Base-by-base conservation (phyloP, 1,140 invertebrate species). In the Brachionus rubens region DNA sequence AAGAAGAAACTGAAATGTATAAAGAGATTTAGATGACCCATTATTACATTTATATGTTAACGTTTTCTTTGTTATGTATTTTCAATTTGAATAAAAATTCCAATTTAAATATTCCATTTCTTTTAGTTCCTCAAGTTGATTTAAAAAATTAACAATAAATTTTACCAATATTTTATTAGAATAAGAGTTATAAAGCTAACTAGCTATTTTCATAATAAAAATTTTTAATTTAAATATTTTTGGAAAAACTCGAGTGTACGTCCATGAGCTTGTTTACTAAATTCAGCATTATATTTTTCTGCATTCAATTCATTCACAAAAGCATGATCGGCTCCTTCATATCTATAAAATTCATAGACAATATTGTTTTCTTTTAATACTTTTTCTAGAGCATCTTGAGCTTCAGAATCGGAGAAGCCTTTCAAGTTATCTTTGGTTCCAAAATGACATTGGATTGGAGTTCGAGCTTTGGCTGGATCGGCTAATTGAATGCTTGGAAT, bases 391-490 rank as follows among this genome's bases (percentile, higher is more conserved):
- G 52, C 52, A 10, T 75, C 43, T n/a, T 78, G 75, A 48, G 76
- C 77, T 50, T 65, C 75, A 3, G 76, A 72, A 14, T 70, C 47
- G 0, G 79, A 79, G 33, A 80, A 79, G 1, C 78, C 78, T 7
- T 40, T 76, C 10, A 75, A 72, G n/a, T 77, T 67, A 77, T 83
- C 82, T 1, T 77, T 65, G 10, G 78, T 78, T 16, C 78, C 82
- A 76, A 82, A 83, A 68, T 83, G 81, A 21, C 80, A 80, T 75
- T 83, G 82, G 0, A 83, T 14, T 5, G 81, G 81, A 24, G 79
- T 77, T 26, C 54, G 79, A 30, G 82, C 82, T 19, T 78, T 80
- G 9, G 78, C 77, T 7, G 81, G 47, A 52, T 83, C 81, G 70
- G 78, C 79, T 26, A 80, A 75, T 7, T 70, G 47, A 7, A 67